Evolutionary conservation across 2,888 invertebrate species (phyloP), one percentile per base, ranked within the genome.

Genomic region (Dryococelus australis): DNA sequence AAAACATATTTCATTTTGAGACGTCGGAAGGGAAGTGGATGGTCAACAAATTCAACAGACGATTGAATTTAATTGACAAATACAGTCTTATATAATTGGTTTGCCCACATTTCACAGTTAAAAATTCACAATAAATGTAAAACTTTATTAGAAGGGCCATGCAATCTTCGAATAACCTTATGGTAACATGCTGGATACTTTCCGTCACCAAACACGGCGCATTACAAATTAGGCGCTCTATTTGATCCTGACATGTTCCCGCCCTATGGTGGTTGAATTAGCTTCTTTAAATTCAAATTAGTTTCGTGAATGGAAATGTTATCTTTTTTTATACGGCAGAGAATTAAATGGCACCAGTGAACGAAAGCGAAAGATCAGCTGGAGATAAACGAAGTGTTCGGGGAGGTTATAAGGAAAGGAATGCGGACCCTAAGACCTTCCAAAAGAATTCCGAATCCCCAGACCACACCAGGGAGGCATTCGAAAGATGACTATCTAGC

Each of bases 401-500:
- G 47, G 47, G 47, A 8, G 10, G 65, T 65, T 65, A 65, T n/a
- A n/a, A 20, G 65, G 65, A 65, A 20, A 65, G 65, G 65, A 65
- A 65, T 65, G 65, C n/a, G 65, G 65, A n/a, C 20, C 65, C 65
- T 47, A 47, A 65, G 65, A 20, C 65, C 65, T 1, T 65, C 65
- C n/a, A n/a, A 65, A n/a, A 65, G 65, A 65, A 65, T n/a, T n/a
- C 65, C 65, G n/a, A 16, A 16, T 10, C 16, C 47, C 47, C 47
- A 47, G 16, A 47, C 47, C 16, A 47, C 47, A 47, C 65, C n/a
- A 24, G 65, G n/a, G 65, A 65, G 65, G n/a, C n/a, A n/a, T 65
- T 65, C 65, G 65, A 65, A n/a, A 65, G 65, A 65, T 65, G 65
- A n/a, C 65, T n/a, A 65, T 65, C 65, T 65, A n/a, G n/a, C 65